Evolutionary conservation across 92 coral and sea anemone genomes (phyloP).

Genomic region (Phenganax marumi): DNA sequence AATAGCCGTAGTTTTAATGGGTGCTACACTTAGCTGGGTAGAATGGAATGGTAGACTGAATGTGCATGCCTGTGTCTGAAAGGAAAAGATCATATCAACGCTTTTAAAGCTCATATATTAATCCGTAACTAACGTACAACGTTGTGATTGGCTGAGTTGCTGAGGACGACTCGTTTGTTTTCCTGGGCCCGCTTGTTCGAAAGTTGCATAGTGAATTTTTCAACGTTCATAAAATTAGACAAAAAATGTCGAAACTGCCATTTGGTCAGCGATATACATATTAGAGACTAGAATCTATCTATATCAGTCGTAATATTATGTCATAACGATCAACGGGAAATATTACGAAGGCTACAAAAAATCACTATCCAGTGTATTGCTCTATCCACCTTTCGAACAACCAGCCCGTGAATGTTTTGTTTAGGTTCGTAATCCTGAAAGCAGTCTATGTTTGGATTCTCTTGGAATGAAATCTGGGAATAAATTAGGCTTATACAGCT

Average conservation of each 20-base stretch:
- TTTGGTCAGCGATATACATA: too few relatives aligned
- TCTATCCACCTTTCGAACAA: too few relatives aligned
- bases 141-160: too few relatives aligned
- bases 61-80: background rate
- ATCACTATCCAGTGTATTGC: too few relatives aligned
- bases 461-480: slow-evolving; percentile 94
- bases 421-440: slow-evolving; percentile 90
- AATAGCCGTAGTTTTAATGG: background rate
- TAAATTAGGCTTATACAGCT: slow-evolving; percentile 77
- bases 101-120: too few relatives aligned
- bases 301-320: too few relatives aligned
- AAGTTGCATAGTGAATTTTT: background rate
- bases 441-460: slow-evolving; percentile 85
- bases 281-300: too few relatives aligned
- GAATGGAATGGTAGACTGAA: background rate
- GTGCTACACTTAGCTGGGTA: background rate
- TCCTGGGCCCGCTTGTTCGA: too few relatives aligned
- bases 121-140: too few relatives aligned
- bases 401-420: background rate
- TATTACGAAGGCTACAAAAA: too few relatives aligned
- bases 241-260: too few relatives aligned
- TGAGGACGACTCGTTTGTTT: background rate
- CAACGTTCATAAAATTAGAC: background rate
- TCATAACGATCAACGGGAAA: too few relatives aligned
- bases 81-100: background rate